Evolutionary conservation across 92 coral and sea anemone species (phyloP), one percentile per base, ranked within the genome.

Genomic region (Galaxea fascicularis): DNA sequence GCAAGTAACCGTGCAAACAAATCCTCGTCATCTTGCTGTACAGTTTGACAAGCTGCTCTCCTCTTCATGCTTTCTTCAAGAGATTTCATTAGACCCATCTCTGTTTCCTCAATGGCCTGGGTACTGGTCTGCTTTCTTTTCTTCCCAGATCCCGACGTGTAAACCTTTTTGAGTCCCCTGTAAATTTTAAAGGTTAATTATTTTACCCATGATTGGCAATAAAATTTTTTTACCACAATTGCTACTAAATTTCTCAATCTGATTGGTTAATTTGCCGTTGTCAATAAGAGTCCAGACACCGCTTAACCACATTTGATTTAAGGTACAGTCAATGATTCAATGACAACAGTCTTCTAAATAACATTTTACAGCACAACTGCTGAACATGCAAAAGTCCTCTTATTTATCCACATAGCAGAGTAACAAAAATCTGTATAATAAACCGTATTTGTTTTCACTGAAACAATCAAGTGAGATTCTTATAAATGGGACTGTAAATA

Each of bases 21-120:
- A 14, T 59, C 80, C 39, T 87, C 90, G 16, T 80, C 90, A 87
- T 80, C 87, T 73, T 71, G 60, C 54, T 79, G 69, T 80, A 21
- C 69, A 65, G 62, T 35, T 27, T 85, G 25, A 25, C 17, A 59
- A 4, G 35, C 29, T 60, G 72, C 63, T 54, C 62, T 72, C 62
- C 63, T 69, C 63, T 47, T 68, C 29, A 86, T 47, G 45, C 76
- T 71, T 51, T 66, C 78, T 47, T 80, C 79, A 24, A 87, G 70
- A 10, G 87, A 71, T 35, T 80, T 31, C 46, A 73, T 59, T 18
- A 87, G 47, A 41, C 73, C 73, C 45, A 87, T 60, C 58, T 87
- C 90, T 27, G 82, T 76, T 72, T 80, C 73, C 58, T 87, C 90
- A 71, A 79, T 21, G 65, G 73, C 51, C 22, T 84, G 60, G 53